phyloP scores from a whole-genome alignment of 2,113 vertebrate genomes.

The Clarias macrocephalus region DNA sequence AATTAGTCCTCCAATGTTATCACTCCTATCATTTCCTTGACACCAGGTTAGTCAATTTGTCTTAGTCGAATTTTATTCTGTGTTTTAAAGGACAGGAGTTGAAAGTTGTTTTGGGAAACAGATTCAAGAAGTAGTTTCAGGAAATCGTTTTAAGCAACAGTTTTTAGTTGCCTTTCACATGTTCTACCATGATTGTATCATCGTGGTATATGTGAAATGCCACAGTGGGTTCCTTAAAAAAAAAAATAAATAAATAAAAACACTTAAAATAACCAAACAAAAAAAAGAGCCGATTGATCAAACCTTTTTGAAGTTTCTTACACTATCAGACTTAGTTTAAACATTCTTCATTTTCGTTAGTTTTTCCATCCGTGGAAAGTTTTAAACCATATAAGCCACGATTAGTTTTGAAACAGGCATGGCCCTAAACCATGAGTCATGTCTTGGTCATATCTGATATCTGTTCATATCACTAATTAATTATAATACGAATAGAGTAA shows the following conservation, averaged over 20 bases:
- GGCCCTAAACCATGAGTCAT: not conserved
- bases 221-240: not conserved
- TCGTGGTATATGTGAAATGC: not conserved
- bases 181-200: not conserved
- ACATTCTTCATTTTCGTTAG: too few species aligned
- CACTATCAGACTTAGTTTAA: not conserved
- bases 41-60: not conserved
- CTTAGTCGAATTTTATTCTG: not conserved
- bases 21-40: slow-evolving; percentile 6
- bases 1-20: slow-evolving; percentile 32
- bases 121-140: not conserved
- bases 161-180: not conserved
- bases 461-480: not conserved
- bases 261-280: too few species aligned
- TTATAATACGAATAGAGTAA: not conserved
- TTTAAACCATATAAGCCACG: not conserved
- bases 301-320: not conserved
- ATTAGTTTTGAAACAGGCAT: not conserved
- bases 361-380: not conserved
- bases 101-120: not conserved
- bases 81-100: not conserved
- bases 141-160: not conserved
- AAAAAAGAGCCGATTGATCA: not conserved
- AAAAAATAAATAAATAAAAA: too few species aligned
- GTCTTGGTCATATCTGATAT: not conserved